Conservation (phyloP, 2,113 vertebrate species). For the Platichthys flesus region DNA sequence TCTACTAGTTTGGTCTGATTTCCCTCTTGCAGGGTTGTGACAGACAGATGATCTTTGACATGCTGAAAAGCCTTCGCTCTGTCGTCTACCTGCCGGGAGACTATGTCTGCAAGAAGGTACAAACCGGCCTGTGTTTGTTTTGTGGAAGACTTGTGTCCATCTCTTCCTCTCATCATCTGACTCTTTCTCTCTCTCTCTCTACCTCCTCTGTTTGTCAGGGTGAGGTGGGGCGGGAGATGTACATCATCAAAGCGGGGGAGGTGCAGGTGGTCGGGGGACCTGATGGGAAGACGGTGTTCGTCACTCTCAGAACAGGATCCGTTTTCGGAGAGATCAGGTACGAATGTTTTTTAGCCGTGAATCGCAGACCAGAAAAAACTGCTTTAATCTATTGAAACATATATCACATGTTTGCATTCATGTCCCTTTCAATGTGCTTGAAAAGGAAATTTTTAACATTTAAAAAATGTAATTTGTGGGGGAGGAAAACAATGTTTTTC, state of each 20-base stretch:
- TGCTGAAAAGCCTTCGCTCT: slow-evolving; percentile 93
- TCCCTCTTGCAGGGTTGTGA: slow-evolving; percentile 89
- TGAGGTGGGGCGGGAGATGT: slow-evolving; percentile 97
- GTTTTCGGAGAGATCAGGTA: slow-evolving; percentile 99
- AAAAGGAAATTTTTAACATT: too few species aligned
- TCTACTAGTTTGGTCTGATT: neutral
- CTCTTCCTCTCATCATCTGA: neutral
- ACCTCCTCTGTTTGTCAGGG: slow-evolving; percentile 77
- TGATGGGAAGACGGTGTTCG: slow-evolving; percentile 90
- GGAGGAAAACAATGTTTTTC: too few species aligned
- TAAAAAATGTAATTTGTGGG: too few species aligned
- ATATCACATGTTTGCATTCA: too few species aligned
- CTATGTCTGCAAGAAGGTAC: slow-evolving; percentile 97
- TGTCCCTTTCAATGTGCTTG: too few species aligned
- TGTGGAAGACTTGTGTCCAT: neutral
- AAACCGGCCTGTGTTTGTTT: neutral
- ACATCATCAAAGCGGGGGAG: slow-evolving; percentile 96
- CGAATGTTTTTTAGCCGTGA: neutral
- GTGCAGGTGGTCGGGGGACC: slow-evolving; percentile 96
- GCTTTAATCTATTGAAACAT: too few species aligned
- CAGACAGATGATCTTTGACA: slow-evolving; percentile 98
- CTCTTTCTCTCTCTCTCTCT: neutral
- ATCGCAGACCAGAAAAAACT: too few species aligned
- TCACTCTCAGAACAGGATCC: slow-evolving; percentile 91
- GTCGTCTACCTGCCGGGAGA: slow-evolving; percentile 97